Percentiles rank a stretch among this genome's conserved stretches.
These are phyloP conservation scores for Poeciliopsis turneri DNA, from an alignment of 2,797 vertebrate genomes.

Conservation along the genomic window DNA sequence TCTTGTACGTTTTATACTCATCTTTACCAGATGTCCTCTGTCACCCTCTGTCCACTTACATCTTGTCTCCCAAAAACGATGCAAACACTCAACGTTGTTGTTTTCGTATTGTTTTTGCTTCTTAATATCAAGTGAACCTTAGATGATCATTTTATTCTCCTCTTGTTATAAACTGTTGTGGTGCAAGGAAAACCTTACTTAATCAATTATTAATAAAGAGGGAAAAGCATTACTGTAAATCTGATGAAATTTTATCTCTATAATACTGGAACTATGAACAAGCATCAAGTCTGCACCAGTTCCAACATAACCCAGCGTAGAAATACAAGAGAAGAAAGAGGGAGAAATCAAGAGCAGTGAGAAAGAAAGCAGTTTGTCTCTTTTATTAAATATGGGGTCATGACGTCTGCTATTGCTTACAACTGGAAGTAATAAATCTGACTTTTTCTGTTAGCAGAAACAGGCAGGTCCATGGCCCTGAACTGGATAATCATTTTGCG, in stretches of 20 bases:
- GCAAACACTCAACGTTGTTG: not conserved
- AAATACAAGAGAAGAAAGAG: not conserved
- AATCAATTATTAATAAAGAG: not conserved
- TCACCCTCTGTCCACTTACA: not conserved
- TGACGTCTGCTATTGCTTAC: not conserved
- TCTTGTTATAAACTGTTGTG: not conserved
- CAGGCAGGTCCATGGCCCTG: not conserved
- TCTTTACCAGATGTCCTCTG: too few species aligned
- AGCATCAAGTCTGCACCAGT: not conserved
- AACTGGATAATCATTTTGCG: not conserved
- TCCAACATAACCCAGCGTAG: not conserved
- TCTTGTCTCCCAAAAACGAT: not conserved
- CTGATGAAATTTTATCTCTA: not conserved
- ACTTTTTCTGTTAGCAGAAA: not conserved
- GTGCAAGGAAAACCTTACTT: not conserved
- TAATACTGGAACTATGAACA: not conserved
- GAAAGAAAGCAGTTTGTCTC: not conserved
- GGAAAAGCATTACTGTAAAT: not conserved
- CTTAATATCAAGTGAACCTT: not conserved
- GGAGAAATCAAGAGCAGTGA: not conserved
- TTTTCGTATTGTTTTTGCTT: not conserved
- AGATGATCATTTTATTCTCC: not conserved
- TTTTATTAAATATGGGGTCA: not conserved
- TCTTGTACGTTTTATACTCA: not conserved
- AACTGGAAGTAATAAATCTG: not conserved